Base-by-base conservation (phyloP, 2,797 vertebrate species). In the Pachyuromys duprasi region DNA sequence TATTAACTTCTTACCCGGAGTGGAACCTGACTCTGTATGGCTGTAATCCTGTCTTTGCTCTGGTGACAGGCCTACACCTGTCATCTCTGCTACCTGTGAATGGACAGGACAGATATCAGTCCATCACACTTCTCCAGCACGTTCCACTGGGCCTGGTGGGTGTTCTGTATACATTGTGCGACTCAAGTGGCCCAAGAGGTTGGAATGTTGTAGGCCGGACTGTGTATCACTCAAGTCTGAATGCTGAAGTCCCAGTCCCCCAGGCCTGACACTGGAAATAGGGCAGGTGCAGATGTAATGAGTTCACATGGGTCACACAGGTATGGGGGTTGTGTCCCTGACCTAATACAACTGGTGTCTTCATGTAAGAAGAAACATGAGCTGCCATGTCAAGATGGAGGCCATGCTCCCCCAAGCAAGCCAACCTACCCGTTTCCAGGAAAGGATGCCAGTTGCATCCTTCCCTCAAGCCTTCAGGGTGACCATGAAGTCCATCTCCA, bases 21-120 rank as follows among this genome's bases (percentile, higher is more conserved):
- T 14, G 80, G 11, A 42, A 70, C 80, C 65, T n/a, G 45, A 33
- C 9, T 49, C 9, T 67, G 2, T 0, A 0, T 0, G 20, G 83
- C 75, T 92, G 76, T 53, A 81, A n/a, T n/a, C 22, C 33, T 28
- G 20, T 11, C 24, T 76, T 81, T 57, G 28, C 60, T 87, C 42
- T 26, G 8, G 15, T 83, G 63, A 55, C 7, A 74, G 78, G 2
- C 18, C 8, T 2, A 36, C 4, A 9, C 33, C n/a, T 5, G 20
- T 74, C 67, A 78, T 33, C 33, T 20, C 3, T 8, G 8, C 22
- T 69, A 28, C 69, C 36, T 75, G 17, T 22, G 55, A 81, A 39
- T 57, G 39, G 42, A 8, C 0, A 3, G 84, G 65, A 49, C 81
- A 33, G 79, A 31, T 8, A 2, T 12, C 9, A 60, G 60, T n/a